Base-by-base conservation (phyloP, 2,888 invertebrate genomes). In the Amblyjoppa proteus region DNA sequence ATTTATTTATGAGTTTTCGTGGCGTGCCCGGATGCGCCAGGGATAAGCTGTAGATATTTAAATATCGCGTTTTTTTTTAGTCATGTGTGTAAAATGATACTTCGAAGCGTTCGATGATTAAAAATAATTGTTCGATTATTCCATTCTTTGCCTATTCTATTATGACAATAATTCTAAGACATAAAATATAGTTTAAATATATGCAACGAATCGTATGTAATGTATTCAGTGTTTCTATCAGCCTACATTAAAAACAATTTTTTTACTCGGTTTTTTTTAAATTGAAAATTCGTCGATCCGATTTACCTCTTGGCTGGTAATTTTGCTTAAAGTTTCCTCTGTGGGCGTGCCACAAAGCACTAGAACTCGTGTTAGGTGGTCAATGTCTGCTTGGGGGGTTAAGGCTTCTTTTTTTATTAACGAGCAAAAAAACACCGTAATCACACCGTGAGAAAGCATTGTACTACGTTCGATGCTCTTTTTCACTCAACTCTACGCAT, bases 311-410 rank as follows among this genome's bases (percentile, higher is more conserved):
- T 97, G 96, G 93, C 97, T 97, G 94, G 97, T 97, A 94, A 98
- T 97, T 96, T 98, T 98, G 94, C 96, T 96, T 94, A 97, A 95
- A 88, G 97, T 96, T 93, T 97, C 97, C 93, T 97, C 96, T 92
- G 96, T 96, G 88, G 98, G 98, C 89, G 97, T 98, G 89, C 98
- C 98, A 94, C 97, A 97, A 92, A 98, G 95, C 93, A 96, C 96
- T 95, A 98, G 96, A 93, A 98, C 98, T 95, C 97, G 96, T 91
- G 97, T 97, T 95, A 98, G 96, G 94, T 98, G 98, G 95, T 98
- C 98, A 95, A 98, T 97, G 96, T 98, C 98, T 98, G 96, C 90
- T 89, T 90, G 73, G 66, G 91, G 90, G 89, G 93, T 94, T 94
- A 94, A 94, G 94, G 94, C 91, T 87, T 85, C 64, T 85, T 74